Evolutionary conservation across 2,113 vertebrate species (phyloP).

Genomic region (Peromyscus californicus): DNA sequence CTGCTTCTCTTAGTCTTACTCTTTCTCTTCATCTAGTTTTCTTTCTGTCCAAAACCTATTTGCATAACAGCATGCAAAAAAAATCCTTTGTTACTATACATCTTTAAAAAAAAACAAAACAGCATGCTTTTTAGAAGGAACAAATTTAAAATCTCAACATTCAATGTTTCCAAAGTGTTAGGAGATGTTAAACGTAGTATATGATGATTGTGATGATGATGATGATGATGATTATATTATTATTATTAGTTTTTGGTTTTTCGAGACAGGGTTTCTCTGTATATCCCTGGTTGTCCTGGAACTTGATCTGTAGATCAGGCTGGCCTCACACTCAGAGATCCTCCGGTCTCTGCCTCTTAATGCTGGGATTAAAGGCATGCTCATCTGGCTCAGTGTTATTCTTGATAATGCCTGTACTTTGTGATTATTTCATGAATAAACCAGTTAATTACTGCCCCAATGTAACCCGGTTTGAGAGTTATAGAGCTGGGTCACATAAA

Average conservation of each 20-base stretch:
- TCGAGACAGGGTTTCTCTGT: not conserved
- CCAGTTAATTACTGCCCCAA: not conserved
- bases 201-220: not conserved
- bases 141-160: conserved; percentile 27
- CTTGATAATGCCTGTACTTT: not conserved
- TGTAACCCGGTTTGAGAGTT: conserved; percentile 22
- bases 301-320: not conserved
- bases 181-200: not conserved
- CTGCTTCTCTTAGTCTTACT: not conserved
- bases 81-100: not conserved
- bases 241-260: not conserved
- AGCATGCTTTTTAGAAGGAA: conserved; percentile 7
- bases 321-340: not conserved
- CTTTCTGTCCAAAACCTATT: not conserved
- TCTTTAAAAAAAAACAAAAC: not conserved
- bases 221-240: too few species aligned
- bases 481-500: not conserved
- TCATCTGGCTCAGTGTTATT: not conserved
- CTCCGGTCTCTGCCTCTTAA: not conserved
- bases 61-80: not conserved
- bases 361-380: not conserved
- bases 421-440: not conserved
- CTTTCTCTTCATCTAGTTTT: not conserved
- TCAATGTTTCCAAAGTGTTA: not conserved
- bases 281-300: not conserved